Conservation (phyloP, 2,113 vertebrate species). For the Triplophysa dalaica region DNA sequence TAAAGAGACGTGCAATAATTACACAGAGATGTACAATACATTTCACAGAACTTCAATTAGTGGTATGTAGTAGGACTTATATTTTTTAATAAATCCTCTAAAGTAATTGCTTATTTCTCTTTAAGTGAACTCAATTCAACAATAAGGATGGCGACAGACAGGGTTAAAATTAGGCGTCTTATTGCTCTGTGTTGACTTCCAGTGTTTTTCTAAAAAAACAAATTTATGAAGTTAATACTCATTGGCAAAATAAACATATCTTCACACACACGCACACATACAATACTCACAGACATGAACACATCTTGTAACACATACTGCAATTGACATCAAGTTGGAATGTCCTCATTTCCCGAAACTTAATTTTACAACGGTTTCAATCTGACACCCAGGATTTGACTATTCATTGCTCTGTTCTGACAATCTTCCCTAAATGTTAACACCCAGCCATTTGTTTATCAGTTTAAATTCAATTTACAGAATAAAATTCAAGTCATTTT, state of each 20-base stretch:
- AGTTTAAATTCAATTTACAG: constrained; percentile 11
- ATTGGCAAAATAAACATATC: constrained; percentile 39
- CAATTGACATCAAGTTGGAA: constrained; percentile 41
- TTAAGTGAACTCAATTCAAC: background rate
- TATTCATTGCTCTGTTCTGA: no score
- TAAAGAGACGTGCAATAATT: constrained; percentile 11
- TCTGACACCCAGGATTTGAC: background rate
- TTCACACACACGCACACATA: constrained; percentile 8
- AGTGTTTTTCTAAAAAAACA: constrained; percentile 41
- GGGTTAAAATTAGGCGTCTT: background rate
- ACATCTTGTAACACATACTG: constrained; percentile 18
- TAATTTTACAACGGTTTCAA: background rate
- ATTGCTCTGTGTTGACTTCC: constrained; percentile 45
- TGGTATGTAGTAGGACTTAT: constrained; percentile 6
- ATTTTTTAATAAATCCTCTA: background rate
- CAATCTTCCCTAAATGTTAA: background rate
- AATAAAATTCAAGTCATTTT: background rate
- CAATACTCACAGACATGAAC: constrained; percentile 22
- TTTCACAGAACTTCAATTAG: constrained; percentile 11
- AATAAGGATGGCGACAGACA: no score
- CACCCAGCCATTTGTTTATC: background rate
- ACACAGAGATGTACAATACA: constrained; percentile 4
- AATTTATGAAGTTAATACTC: constrained; percentile 49
- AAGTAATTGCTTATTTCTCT: background rate
- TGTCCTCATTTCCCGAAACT: constrained; percentile 23